phyloP scores from a whole-genome alignment of 2,888 invertebrate genomes.

The Dryobota labecula region DNA sequence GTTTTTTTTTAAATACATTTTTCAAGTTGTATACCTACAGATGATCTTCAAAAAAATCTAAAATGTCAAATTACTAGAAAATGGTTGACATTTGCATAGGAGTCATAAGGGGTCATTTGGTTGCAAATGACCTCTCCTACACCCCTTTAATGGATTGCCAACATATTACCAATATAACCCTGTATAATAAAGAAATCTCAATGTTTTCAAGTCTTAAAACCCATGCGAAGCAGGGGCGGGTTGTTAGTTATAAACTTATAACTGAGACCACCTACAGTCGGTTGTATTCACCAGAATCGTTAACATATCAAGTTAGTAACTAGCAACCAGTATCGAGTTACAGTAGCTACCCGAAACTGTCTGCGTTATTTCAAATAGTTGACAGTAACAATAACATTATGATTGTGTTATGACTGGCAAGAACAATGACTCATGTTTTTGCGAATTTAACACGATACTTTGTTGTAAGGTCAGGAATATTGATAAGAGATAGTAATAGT shows the following conservation, averaged over 20 bases:
- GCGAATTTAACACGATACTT: slow-evolving; percentile 32
- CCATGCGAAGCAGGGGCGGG: too few species aligned
- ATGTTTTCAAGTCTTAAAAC: neutral
- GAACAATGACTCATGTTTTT: slow-evolving; percentile 29
- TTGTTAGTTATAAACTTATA: slow-evolving; percentile 5
- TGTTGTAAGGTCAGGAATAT: slow-evolving; percentile 11
- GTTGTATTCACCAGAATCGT: slow-evolving; percentile 47
- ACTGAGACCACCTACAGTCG: slow-evolving; percentile 49
- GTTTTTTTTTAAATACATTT: too few species aligned
- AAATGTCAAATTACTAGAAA: too few species aligned
- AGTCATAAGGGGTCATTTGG: too few species aligned
- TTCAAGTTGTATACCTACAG: too few species aligned
- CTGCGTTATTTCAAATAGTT: slow-evolving; percentile 26
- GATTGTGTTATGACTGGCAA: slow-evolving; percentile 12
- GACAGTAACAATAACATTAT: slow-evolving; percentile 42
- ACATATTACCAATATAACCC: too few species aligned
- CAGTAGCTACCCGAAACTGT: slow-evolving; percentile 43
- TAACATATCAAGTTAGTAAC: slow-evolving; percentile 52
- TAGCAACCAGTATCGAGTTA: slow-evolving; percentile 38
- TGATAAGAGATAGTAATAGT: neutral
- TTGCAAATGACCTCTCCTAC: too few species aligned
- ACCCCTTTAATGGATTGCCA: too few species aligned
- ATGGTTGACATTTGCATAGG: too few species aligned
- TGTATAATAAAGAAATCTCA: neutral
- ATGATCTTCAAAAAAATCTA: too few species aligned